These are phyloP conservation scores for Eurypyga helias DNA, from an alignment of 2,113 vertebrate species.

Conservation along the genomic window DNA sequence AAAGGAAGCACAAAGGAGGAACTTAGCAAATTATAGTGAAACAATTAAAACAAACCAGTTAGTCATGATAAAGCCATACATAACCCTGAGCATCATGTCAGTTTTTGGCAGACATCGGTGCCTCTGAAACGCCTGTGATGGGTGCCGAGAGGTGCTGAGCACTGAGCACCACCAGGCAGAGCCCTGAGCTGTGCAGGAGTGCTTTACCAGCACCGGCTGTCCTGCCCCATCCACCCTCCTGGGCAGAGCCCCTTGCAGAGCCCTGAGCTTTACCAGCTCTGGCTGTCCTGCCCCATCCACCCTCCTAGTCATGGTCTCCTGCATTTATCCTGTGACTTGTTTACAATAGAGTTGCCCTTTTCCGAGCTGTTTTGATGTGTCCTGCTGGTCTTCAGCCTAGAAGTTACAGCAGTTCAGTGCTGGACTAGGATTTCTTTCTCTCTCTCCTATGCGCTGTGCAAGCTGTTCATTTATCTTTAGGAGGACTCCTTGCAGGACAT, in stretches of 20 bases:
- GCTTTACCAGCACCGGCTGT: too few species aligned
- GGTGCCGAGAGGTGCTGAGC: background rate
- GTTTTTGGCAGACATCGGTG: background rate
- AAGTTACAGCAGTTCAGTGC: background rate
- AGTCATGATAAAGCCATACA: background rate
- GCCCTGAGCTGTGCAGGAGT: background rate
- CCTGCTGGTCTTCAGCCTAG: background rate
- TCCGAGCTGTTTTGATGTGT: background rate
- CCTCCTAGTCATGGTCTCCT: accelerated
- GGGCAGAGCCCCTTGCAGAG: background rate
- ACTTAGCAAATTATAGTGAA: background rate
- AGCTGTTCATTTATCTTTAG: background rate
- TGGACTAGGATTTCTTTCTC: background rate
- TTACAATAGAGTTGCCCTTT: background rate
- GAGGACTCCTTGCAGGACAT: background rate
- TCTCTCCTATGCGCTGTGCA: background rate
- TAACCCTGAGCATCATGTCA: background rate
- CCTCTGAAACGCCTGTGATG: accelerated
- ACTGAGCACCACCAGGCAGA: accelerated
- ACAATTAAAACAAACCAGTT: background rate
- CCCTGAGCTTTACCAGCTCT: background rate
- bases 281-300: background rate
- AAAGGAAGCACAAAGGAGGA: background rate
- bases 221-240: background rate
- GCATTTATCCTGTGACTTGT: background rate